Conservation (phyloP, 2,888 invertebrate species). For the Aphodius granarius region DNA sequence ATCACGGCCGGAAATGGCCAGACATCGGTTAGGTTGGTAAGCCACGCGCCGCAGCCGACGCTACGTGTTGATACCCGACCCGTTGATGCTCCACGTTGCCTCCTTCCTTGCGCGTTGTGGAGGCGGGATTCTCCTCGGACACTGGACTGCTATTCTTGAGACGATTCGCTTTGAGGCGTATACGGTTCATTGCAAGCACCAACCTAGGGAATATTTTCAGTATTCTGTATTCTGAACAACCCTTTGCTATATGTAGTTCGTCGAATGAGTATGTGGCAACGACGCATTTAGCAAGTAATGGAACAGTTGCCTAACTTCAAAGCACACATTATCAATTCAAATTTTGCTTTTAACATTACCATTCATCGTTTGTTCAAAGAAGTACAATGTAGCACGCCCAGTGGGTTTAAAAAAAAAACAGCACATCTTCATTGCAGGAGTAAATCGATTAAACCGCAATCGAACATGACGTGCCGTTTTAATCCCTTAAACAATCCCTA, state of each 20-base stretch:
- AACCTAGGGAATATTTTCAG: background rate
- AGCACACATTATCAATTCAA: too few species aligned
- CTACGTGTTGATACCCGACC: slow-evolving; percentile 50
- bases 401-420: too few species aligned
- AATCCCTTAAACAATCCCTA: background rate
- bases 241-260: too few species aligned
- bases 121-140: background rate
- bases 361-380: too few species aligned
- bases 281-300: too few species aligned
- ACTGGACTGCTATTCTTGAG: background rate
- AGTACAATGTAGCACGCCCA: too few species aligned
- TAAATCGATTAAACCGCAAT: background rate
- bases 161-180: background rate
- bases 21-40: slow-evolving; percentile 49
- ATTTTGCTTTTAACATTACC: too few species aligned
- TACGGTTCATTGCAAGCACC: too few species aligned
- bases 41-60: slow-evolving; percentile 43
- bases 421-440: too few species aligned
- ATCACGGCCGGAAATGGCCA: slow-evolving; percentile 49
- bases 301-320: too few species aligned
- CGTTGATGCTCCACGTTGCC: slow-evolving; percentile 35
- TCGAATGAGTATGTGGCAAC: too few species aligned
- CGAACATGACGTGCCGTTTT: background rate
- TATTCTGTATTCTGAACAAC: background rate
- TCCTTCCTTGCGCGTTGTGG: background rate